Percentiles rank a stretch among this genome's conserved stretches.
Conservation (phyloP, 2,888 invertebrate species). For the Drosophila incognita region DNA sequence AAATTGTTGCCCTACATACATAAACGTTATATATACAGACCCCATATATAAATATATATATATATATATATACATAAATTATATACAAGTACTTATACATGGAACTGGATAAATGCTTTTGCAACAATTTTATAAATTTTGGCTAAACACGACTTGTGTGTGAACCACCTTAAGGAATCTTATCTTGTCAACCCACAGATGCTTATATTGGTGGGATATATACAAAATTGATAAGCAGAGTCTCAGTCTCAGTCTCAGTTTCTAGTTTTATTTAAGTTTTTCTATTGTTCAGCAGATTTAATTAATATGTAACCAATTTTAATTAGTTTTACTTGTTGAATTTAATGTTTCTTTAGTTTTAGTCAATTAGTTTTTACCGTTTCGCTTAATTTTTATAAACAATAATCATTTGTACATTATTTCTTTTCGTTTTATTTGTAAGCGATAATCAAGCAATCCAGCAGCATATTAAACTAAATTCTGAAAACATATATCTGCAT, state of each 20-base stretch:
- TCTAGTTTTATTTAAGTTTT: constrained; percentile 54
- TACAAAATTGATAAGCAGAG: constrained; percentile 22
- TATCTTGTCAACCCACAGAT: constrained; percentile 1
- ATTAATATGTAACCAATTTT: constrained; percentile 64
- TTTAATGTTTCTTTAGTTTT: constrained; percentile 69
- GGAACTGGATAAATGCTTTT: constrained; percentile 71
- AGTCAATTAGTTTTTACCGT: constrained; percentile 51
- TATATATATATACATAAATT: constrained; percentile 41
- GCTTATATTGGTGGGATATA: constrained; percentile 2
- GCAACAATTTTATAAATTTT: constrained; percentile 71
- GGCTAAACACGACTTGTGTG: constrained; percentile 41
- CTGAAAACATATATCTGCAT: constrained; percentile 35
- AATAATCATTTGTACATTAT: constrained; percentile 58
- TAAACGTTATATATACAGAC: constrained; percentile 61
- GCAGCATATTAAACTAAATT: constrained; percentile 22
- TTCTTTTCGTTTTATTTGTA: constrained; percentile 38
- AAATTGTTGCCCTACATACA: constrained; percentile 73
- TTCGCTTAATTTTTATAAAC: constrained; percentile 37
- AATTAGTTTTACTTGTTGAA: constrained; percentile 65
- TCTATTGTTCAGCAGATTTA: constrained; percentile 40
- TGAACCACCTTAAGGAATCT: constrained; percentile 43
- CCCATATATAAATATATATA: constrained; percentile 30
- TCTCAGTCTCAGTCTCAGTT: constrained; percentile 46
- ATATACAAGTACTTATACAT: constrained; percentile 50
- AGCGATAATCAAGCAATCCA: constrained; percentile 7